phyloP scores from a whole-genome alignment of 1,140 invertebrate species.

The Ctenoplectra terminalis region DNA sequence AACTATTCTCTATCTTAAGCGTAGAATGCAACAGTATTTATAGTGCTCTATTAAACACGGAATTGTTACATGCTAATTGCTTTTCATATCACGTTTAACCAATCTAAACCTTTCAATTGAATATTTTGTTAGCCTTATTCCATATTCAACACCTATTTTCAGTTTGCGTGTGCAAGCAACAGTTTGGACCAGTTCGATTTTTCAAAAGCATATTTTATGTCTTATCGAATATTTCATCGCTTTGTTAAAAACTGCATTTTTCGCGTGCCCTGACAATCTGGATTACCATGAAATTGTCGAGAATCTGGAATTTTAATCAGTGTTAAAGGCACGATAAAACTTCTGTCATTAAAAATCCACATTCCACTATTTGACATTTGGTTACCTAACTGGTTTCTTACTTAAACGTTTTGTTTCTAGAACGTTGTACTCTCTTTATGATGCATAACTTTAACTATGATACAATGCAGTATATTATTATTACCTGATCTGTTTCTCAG shows the following conservation, averaged over 20 bases:
- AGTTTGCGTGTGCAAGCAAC: conserved; percentile 3
- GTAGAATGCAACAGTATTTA: conserved; percentile 9
- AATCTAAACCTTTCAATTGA: conserved; percentile 49
- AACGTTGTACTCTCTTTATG: too few relatives aligned
- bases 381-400: neutral
- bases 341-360: neutral
- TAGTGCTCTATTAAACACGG: conserved; percentile 42
- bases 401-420: too few relatives aligned
- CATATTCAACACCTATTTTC: neutral
- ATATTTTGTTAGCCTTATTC: neutral
- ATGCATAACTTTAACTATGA: too few relatives aligned
- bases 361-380: neutral
- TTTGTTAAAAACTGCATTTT: neutral
- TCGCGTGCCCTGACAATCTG: neutral
- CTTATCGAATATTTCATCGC: neutral
- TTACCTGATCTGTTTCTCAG: too few relatives aligned
- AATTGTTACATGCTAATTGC: conserved; percentile 70
- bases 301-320: neutral
- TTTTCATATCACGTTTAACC: conserved; percentile 60
- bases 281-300: neutral
- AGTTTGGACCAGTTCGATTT: neutral
- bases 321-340: neutral
- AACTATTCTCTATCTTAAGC: too few relatives aligned
- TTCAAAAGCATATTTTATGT: neutral
- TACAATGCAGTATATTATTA: too few relatives aligned